phyloP scores from a whole-genome alignment of 2,797 vertebrate genomes.

The Dromococcyx pavoninus region DNA sequence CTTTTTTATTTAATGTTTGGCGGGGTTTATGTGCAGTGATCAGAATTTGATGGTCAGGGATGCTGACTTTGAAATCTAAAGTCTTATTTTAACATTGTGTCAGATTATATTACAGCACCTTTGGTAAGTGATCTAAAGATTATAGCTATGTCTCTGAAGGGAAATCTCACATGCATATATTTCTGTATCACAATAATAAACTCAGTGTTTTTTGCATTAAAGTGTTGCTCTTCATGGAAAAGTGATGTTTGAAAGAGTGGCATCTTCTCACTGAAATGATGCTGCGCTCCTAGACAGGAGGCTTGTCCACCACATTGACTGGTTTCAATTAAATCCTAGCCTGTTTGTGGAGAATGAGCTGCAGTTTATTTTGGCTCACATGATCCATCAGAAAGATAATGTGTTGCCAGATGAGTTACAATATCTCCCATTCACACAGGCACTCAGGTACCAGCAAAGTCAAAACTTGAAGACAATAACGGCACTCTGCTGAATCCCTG shows the following conservation, averaged over 20 bases:
- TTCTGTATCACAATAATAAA: conserved; percentile 9
- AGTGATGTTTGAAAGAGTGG: neutral
- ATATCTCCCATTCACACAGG: neutral
- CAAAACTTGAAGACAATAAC: conserved; percentile 20
- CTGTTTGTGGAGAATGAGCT: neutral
- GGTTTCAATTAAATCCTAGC: neutral
- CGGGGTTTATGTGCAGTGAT: neutral
- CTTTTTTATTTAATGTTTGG: neutral
- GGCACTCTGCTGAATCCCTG: neutral
- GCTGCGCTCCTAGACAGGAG: neutral
- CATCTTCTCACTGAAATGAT: neutral
- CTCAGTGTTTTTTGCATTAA: neutral
- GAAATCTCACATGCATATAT: neutral
- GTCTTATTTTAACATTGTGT: neutral
- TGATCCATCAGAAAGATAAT: neutral
- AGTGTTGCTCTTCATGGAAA: neutral
- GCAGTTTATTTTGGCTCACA: neutral
- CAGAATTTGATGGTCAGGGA: neutral
- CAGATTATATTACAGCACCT: neutral
- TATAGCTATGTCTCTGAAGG: neutral
- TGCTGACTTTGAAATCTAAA: neutral
- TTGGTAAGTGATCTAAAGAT: neutral
- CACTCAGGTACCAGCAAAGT: conserved; percentile 5
- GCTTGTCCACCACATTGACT: neutral
- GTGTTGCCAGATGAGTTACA: neutral